Evolutionary conservation across 2,113 vertebrate species (phyloP), one percentile per base, ranked within the genome.

Genomic region (Craseonycteris thonglongyai): DNA sequence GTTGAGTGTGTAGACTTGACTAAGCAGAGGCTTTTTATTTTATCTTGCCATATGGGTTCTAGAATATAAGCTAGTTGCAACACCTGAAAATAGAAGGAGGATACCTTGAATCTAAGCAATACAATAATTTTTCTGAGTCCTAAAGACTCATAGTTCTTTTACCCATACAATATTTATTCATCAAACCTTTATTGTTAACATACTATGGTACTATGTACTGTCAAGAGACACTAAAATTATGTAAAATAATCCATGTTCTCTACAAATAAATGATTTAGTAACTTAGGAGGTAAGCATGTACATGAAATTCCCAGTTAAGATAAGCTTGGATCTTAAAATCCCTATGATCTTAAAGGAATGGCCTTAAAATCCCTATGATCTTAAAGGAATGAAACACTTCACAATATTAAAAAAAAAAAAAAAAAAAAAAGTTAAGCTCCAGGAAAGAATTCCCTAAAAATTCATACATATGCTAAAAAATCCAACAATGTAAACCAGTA

Each of bases 201-300:
- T 88, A 66, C 6, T 18, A 9, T 56, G 13, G 13, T 84, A 47
- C 30, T 94, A 26, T 58, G n/a, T 81, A 51, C 12, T 72, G 21
- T n/a, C 71, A 95, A 35, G n/a, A 88, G 14, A 91, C 40, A 81
- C 33, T 47, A 76, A 95, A 92, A 90, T 82, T 59, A 87, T 79
- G 19, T 72, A 61, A 88, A 83, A 49, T 40, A 45, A 1, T 47
- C 13, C 15, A 49, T 76, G 24, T 3, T 82, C 19, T 78, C n/a
- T 54, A 79, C 14, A 6, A 78, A 33, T 22, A 91, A 94, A 76
- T 30, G 75, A 75, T 81, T 58, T 14, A n/a, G 24, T 74, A 65
- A 74, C 26, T 82, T 76, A 47, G 22, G 15, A 51, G 72, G 63
- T 66, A 72, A 75, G 1, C 9, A 47, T 28, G 15, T 9, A 71